Percentiles rank a stretch among this genome's conserved stretches.
Conservation (phyloP, 2,888 invertebrate species). For the Acanthosepion lycidas region DNA sequence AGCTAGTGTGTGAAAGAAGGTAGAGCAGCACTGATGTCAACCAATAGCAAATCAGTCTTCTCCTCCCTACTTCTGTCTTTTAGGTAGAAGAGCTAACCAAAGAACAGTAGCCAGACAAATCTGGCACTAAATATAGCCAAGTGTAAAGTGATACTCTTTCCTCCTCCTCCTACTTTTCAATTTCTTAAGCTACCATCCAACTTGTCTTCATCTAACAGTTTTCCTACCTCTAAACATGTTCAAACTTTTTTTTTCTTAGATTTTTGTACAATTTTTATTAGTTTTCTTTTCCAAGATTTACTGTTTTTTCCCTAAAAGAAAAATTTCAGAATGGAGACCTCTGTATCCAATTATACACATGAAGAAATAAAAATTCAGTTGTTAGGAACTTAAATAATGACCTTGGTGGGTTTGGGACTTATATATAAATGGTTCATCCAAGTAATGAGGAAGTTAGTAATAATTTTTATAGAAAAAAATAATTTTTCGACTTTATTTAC, state of each 20-base stretch:
- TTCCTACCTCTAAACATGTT: no score
- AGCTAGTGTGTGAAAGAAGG: not conserved
- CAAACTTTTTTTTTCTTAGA: no score
- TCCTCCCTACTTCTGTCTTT: not conserved
- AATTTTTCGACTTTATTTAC: not conserved
- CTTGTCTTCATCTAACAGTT: no score
- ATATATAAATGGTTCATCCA: not conserved
- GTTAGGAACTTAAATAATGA: not conserved
- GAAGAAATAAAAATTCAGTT: not conserved
- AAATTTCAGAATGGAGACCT: not conserved
- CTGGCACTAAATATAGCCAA: slow-evolving; percentile 40
- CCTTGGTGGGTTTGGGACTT: not conserved
- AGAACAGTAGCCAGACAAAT: slow-evolving; percentile 47
- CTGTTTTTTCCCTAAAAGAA: not conserved
- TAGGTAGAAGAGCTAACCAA: not conserved
- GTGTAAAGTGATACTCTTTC: not conserved
- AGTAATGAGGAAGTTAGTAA: not conserved
- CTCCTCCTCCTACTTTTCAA: not conserved
- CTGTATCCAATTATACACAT: no score
- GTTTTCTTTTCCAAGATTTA: not conserved
- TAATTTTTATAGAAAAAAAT: not conserved
- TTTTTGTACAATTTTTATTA: not conserved
- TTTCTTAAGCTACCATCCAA: not conserved
- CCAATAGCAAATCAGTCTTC: not conserved
- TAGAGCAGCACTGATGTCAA: not conserved